Conservation (phyloP, 2,888 invertebrate species). For the Drosophila atripex region DNA sequence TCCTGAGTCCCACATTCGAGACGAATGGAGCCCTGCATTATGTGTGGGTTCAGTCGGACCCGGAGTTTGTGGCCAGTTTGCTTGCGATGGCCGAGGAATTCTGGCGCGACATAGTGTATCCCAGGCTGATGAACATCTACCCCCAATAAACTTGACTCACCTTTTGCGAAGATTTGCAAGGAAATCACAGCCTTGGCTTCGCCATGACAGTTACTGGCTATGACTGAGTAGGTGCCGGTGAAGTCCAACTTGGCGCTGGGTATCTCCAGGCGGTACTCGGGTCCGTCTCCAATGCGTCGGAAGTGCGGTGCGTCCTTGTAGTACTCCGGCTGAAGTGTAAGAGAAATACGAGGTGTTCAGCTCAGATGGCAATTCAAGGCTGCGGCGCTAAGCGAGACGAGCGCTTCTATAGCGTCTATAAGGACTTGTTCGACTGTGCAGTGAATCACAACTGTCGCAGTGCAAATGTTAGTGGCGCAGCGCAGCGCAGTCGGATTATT, state of each 20-base stretch:
- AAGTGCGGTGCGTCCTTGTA: slow-evolving; percentile 94
- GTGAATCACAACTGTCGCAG: slow-evolving; percentile 42
- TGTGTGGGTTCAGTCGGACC: slow-evolving; percentile 83
- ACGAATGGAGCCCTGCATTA: slow-evolving; percentile 83
- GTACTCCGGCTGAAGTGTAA: slow-evolving; percentile 90
- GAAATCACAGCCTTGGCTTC: slow-evolving; percentile 94
- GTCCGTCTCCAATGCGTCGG: slow-evolving; percentile 89
- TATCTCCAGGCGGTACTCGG: slow-evolving; percentile 92
- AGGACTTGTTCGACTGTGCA: slow-evolving; percentile 33
- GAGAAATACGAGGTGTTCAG: slow-evolving; percentile 1
- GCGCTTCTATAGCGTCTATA: slow-evolving; percentile 18
- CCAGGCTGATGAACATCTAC: slow-evolving; percentile 80
- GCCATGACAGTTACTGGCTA: slow-evolving; percentile 92
- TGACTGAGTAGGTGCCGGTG: slow-evolving; percentile 94
- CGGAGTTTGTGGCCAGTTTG: slow-evolving; percentile 81
- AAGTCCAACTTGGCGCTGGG: slow-evolving; percentile 93
- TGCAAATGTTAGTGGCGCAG: slow-evolving; percentile 22
- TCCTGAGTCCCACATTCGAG: slow-evolving; percentile 83
- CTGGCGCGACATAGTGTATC: slow-evolving; percentile 82
- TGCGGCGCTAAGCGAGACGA: slow-evolving; percentile 4
- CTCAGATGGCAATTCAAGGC: slow-evolving; percentile 35
- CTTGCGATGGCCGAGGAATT: slow-evolving; percentile 82
- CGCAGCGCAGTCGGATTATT: slow-evolving; percentile 20
- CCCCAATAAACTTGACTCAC: slow-evolving; percentile 83
- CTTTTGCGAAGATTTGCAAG: slow-evolving; percentile 92